Evolutionary conservation across 1,140 invertebrate species (phyloP), one percentile per base, ranked within the genome.

Genomic region (Drosophila athabasca): DNA sequence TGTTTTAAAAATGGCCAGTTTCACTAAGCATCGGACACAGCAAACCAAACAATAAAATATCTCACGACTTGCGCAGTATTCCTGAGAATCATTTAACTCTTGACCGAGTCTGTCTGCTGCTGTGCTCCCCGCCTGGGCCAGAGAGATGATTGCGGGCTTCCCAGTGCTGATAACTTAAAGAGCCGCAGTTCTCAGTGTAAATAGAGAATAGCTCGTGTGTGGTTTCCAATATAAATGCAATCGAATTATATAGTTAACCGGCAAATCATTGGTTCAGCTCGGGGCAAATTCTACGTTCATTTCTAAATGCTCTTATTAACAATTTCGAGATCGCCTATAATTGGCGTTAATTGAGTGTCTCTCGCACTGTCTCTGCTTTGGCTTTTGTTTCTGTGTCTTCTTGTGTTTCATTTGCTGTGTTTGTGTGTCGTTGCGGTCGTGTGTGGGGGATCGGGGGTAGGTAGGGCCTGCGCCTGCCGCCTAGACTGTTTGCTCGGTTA

Each of bases 261-360:
- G 60, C 43, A 61, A 68, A 48, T 35, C 44, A 58, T 46, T 46
- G 35, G 35, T 39, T 35, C 11, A 39, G 17, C 66, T 49, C 26
- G 68, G 51, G 66, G 49, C 48, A 62, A 60, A 60, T 59, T 66
- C 51, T 24, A 43, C 53, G 69, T 71, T 77, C 66, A 85, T 78
- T 87, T 65, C 50, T 46, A 78, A 60, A 75, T 73, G 58, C 53
- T 64, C 64, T 87, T 76, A 87, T 87, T 79, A 87, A 87, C 66
- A 67, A 87, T 69, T 69, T 74, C 57, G 74, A 77, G 75, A 49
- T 73, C 77, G 64, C 57, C 26, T 82, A 70, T 82, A 85, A 85
- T 85, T 85, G 82, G 74, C 78, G 70, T 85, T 85, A 85, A 85
- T 85, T 85, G 62, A 87, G 62, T 73, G 70, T 68, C 81, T 51